A percentile compares a stretch with the other conserved stretches of the same genome.
Conservation (phyloP, 2,888 invertebrate genomes). For the Heliconius erato region DNA sequence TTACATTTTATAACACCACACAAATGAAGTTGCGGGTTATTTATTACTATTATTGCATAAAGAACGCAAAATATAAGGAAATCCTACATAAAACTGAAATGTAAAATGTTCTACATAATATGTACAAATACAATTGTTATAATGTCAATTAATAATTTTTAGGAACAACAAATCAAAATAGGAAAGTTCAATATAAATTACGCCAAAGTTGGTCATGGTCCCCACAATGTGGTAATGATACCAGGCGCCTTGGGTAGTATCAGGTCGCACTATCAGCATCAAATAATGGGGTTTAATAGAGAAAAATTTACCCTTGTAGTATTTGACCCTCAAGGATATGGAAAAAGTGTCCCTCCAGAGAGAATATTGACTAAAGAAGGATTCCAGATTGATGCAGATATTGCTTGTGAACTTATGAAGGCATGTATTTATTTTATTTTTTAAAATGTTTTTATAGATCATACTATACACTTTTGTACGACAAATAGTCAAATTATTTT, state of each 20-base stretch:
- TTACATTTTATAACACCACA: too few relatives aligned
- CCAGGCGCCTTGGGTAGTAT: conserved; percentile 40
- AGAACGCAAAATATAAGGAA: too few relatives aligned
- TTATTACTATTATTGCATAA: too few relatives aligned
- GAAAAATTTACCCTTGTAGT: conserved; percentile 84
- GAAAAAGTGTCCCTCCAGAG: conserved; percentile 88
- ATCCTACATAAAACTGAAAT: background rate
- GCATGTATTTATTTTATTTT: conserved; percentile 3
- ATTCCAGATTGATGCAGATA: conserved; percentile 34
- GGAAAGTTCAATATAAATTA: conserved; percentile 38
- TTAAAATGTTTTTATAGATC: too few relatives aligned
- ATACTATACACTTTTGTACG: too few relatives aligned
- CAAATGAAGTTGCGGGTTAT: too few relatives aligned
- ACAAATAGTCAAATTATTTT: too few relatives aligned
- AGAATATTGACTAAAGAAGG: conserved; percentile 6
- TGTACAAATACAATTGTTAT: background rate
- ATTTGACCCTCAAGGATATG: conserved; percentile 88
- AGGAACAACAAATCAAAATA: conserved; percentile 39
- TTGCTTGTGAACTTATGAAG: conserved; percentile 41
- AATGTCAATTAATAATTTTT: background rate
- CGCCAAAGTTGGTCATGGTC: conserved; percentile 41
- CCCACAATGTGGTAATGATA: conserved; percentile 32
- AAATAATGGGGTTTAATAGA: conserved; percentile 85
- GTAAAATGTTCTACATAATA: too few relatives aligned
- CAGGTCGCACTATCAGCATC: conserved; percentile 69